Conservation (phyloP, 1,140 invertebrate genomes). For the Drosophila malerkotliana region DNA sequence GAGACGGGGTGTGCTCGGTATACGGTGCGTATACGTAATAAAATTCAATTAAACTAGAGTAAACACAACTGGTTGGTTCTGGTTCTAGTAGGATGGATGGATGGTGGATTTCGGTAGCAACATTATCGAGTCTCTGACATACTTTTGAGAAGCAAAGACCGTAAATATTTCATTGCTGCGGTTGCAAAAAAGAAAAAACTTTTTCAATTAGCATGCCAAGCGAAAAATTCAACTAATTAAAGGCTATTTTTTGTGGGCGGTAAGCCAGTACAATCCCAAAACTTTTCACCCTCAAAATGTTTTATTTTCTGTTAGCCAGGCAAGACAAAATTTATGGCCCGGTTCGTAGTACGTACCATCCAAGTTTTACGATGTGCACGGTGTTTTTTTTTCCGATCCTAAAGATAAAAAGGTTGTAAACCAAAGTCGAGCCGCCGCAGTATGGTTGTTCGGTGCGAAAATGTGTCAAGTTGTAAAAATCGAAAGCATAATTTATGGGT, state of each 20-base stretch:
- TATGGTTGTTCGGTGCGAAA: conserved; percentile 10
- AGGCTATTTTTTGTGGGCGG: conserved; percentile 29
- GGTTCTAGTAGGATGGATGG: background rate
- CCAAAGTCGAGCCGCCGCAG: conserved; percentile 3
- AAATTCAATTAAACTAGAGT: conserved; percentile 59
- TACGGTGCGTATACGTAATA: conserved; percentile 53
- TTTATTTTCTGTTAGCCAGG: conserved; percentile 9
- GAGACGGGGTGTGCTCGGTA: conserved; percentile 9
- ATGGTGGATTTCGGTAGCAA: background rate
- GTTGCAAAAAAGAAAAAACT: conserved; percentile 30
- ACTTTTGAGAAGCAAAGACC: conserved; percentile 25
- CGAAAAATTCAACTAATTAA: conserved; percentile 53
- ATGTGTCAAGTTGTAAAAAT: conserved; percentile 64
- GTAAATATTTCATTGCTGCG: conserved; percentile 48
- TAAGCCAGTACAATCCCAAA: conserved; percentile 1
- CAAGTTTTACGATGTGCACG: conserved; percentile 32
- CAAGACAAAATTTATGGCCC: conserved; percentile 31
- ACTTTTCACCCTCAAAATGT: conserved; percentile 39
- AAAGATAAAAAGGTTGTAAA: conserved; percentile 40
- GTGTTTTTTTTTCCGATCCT: conserved; percentile 15
- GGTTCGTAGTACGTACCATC: background rate
- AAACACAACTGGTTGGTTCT: conserved; percentile 17
- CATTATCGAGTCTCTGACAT: conserved; percentile 29
- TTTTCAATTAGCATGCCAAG: conserved; percentile 61
- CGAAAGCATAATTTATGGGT: conserved; percentile 55